A percentile compares a stretch with the other conserved stretches of the same genome.
Conservation (phyloP, 2,888 invertebrate genomes). For the Drosophila histrio region DNA sequence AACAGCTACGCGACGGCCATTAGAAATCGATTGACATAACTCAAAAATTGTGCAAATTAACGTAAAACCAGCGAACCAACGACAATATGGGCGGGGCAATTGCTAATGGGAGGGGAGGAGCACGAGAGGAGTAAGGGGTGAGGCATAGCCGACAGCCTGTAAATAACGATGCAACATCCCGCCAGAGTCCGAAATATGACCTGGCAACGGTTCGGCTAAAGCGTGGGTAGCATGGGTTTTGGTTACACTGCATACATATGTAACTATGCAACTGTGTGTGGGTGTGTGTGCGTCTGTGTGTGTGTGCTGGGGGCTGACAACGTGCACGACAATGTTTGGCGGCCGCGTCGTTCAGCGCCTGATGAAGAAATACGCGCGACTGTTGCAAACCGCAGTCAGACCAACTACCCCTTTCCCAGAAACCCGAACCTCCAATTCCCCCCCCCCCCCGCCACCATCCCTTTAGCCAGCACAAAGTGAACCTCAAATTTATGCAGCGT, state of each 20-base stretch:
- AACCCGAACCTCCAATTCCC: background rate
- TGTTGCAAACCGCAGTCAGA: constrained; percentile 70
- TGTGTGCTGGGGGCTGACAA: constrained; percentile 21
- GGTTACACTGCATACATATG: constrained; percentile 20
- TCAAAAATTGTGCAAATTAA: constrained; percentile 81
- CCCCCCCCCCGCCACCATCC: background rate
- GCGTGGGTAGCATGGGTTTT: background rate
- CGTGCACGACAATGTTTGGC: constrained; percentile 55
- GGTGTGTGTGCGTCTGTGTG: background rate
- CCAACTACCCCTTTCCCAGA: constrained; percentile 12
- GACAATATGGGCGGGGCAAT: constrained; percentile 63
- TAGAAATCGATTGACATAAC: constrained; percentile 82
- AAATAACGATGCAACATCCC: constrained; percentile 55
- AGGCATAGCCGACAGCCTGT: constrained; percentile 45
- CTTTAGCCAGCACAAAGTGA: constrained; percentile 11
- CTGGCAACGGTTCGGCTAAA: constrained; percentile 10
- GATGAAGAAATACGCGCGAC: constrained; percentile 70
- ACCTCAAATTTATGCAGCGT: constrained; percentile 63
- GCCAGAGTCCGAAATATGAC: constrained; percentile 57
- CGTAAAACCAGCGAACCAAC: constrained; percentile 73
- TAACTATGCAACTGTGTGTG: constrained; percentile 14
- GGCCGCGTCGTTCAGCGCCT: constrained; percentile 51
- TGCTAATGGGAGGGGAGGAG: background rate
- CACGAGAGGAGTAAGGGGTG: background rate
- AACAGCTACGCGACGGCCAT: constrained; percentile 58